These are phyloP conservation scores for Parus major DNA, from an alignment of 2,113 vertebrate species.

Conservation along the genomic window DNA sequence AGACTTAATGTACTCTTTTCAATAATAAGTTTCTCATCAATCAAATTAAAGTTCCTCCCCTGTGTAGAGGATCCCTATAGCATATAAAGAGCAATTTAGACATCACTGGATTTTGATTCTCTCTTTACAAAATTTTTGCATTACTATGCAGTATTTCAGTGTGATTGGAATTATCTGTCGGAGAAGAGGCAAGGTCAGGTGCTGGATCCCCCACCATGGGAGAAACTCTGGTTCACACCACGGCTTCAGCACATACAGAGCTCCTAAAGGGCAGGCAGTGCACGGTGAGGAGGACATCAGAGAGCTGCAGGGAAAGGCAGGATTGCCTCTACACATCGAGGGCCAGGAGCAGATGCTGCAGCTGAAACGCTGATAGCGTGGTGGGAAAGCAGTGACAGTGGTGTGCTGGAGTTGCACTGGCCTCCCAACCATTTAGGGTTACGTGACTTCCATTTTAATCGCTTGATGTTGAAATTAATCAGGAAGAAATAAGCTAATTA, in stretches of 20 bases:
- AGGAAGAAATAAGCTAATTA: not conserved
- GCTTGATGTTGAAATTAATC: not conserved
- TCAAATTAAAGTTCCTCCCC: not conserved
- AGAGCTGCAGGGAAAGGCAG: not conserved
- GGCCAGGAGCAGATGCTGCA: not conserved
- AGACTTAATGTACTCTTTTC: not conserved
- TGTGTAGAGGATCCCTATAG: not conserved
- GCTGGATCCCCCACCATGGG: rapidly evolving
- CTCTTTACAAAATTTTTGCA: not conserved
- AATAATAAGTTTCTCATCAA: not conserved
- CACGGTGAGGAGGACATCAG: rapidly evolving
- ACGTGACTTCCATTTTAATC: not conserved
- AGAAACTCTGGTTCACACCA: not conserved
- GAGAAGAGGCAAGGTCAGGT: not conserved
- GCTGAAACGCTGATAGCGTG: not conserved
- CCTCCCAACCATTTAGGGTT: not conserved
- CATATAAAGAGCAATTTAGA: not conserved
- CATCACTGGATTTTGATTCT: not conserved
- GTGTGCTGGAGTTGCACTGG: not conserved
- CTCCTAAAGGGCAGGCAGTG: rapidly evolving
- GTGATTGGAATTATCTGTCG: not conserved
- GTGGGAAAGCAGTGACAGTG: not conserved
- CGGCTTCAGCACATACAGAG: rapidly evolving
- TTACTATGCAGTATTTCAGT: not conserved
- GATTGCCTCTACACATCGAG: rapidly evolving